These are phyloP conservation scores for Solenodon paradoxus DNA, from an alignment of 2,113 vertebrate genomes.

Conservation along the genomic window DNA sequence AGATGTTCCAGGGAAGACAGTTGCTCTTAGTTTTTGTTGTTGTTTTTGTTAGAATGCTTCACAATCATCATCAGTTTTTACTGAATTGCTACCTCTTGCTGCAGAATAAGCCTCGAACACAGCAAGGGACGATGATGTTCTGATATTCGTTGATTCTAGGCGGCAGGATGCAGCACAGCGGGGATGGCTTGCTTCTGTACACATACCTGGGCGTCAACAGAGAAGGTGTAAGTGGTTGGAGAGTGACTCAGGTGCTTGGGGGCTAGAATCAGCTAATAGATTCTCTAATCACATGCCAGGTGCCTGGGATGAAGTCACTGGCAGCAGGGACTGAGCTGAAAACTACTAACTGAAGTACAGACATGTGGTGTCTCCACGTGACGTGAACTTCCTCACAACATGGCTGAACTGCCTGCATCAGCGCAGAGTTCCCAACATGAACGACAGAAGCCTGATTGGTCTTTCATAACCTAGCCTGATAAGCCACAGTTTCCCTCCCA, in stretches of 20 bases:
- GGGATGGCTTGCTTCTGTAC: neutral
- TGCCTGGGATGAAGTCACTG: neutral
- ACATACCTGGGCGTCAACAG: neutral
- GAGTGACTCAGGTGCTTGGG: neutral
- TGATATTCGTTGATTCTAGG: neutral
- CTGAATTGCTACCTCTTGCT: neutral
- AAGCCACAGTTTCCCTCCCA: neutral
- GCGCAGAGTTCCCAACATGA: neutral
- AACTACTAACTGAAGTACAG: neutral
- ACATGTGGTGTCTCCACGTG: neutral
- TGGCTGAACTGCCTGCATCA: no score
- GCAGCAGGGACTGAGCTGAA: neutral
- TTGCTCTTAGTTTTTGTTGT: neutral
- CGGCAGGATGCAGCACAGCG: neutral
- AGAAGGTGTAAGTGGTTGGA: neutral
- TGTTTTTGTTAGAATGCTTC: neutral
- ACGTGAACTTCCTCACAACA: neutral
- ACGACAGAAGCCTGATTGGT: neutral
- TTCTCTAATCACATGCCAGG: neutral
- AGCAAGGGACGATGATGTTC: no score
- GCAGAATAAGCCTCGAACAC: neutral
- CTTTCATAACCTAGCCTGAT: neutral
- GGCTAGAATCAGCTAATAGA: neutral
- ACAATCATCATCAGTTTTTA: neutral
- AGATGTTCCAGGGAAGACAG: neutral